phyloP scores from a whole-genome alignment of 2,113 vertebrate genomes.

The Albula goreensis region DNA sequence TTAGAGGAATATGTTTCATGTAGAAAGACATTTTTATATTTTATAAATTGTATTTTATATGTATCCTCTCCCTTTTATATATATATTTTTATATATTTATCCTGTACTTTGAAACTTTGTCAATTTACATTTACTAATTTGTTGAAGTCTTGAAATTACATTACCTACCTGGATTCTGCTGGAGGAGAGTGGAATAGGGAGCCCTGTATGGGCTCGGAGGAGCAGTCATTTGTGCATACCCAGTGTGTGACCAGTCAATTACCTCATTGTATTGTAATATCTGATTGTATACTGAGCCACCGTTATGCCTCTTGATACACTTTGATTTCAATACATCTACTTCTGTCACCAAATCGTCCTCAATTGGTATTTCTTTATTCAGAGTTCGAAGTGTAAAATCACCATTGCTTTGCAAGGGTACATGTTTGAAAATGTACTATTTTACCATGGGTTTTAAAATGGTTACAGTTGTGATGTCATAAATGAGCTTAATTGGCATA shows the following conservation, averaged over 20 bases:
- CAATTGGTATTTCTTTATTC: neutral
- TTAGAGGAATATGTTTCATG: neutral
- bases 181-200: neutral
- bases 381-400: too few species aligned
- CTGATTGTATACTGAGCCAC: neutral
- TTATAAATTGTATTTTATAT: conserved; percentile 2
- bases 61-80: neutral
- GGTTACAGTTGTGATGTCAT: too few species aligned
- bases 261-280: neutral
- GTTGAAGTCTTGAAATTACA: neutral
- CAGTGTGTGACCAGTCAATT: neutral
- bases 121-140: neutral
- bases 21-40: conserved; percentile 2
- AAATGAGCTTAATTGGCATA: too few species aligned
- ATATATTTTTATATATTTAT: neutral
- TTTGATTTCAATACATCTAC: neutral
- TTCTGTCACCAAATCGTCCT: neutral
- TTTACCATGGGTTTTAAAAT: too few species aligned
- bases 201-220: neutral
- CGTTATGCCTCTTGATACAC: neutral
- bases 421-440: too few species aligned
- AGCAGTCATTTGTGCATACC: neutral
- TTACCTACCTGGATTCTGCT: neutral
- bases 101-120: neutral
- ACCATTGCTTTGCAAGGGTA: too few species aligned